Evolutionary conservation across 2,888 invertebrate species (phyloP), one percentile per base, ranked within the genome.

Genomic region (Pheosia gnoma): DNA sequence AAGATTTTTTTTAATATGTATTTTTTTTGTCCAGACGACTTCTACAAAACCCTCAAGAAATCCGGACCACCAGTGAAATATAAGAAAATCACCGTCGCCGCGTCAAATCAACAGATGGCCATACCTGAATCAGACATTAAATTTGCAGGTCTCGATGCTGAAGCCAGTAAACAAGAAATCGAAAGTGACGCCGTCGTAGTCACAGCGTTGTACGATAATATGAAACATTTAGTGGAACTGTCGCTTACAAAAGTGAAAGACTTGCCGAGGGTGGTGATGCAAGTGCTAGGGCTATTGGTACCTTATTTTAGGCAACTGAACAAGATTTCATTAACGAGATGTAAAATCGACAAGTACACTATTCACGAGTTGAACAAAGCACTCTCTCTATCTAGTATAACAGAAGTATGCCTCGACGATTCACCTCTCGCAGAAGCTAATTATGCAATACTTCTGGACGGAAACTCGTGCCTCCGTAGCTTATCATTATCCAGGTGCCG

Each of bases 401-500:
- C 85, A 1, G 83, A 87, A 39, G 52, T 89, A 43, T 81, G 79
- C 63, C 75, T 89, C 0, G 89, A 89, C 52, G 81, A 75, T 6
- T 82, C 82, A 11, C 68, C 72, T 5, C 53, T 85, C 13, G 54
- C 63, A 4, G 78, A 78, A 71, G 79, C 71, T 0, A 81, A 83
- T 57, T 85, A 83, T 61, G 72, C 73, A 3, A 65, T 81, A 36
- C 70, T 89, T 38, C 65, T 88, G 10, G 76, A 82, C 36, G 62
- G 69, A 4, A 3, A 59, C 0, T 68, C 75, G 1, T 67, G 57
- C 7, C 67, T 89, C 3, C 80, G 66, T 58, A 71, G 63, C 61
- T 62, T 89, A 3, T 88, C 89, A 0, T 59, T 89, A 10, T 66
- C 80, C 38, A 80, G 84, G 60, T 89, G 90, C 69, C 64, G 73